phyloP scores from a whole-genome alignment of 2,113 vertebrate species.

The Pterocles gutturalis region DNA sequence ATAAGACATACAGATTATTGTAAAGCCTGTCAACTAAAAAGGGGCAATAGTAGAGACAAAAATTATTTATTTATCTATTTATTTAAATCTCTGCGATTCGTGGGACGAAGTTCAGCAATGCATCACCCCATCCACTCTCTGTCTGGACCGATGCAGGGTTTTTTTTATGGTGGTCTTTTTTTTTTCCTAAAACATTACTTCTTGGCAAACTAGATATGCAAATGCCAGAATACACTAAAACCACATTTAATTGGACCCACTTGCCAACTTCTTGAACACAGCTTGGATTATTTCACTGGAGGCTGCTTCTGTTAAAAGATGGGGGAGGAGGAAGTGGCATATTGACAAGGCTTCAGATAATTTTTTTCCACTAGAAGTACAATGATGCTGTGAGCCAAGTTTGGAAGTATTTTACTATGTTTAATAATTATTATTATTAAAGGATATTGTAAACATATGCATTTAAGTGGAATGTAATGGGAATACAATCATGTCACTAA shows the following conservation, averaged over 20 bases:
- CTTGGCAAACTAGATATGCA: conserved; percentile 86
- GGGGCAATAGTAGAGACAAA: not conserved
- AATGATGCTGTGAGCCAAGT: conserved; percentile 82
- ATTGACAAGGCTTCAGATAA: conserved; percentile 82
- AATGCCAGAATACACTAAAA: conserved; percentile 88
- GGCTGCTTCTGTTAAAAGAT: conserved; percentile 86
- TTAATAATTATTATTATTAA: conserved; percentile 87
- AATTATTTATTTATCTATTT: not conserved
- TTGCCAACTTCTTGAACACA: conserved; percentile 89
- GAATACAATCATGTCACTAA: conserved; percentile 71
- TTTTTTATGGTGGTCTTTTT: conserved; percentile 36
- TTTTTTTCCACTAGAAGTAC: conserved; percentile 79
- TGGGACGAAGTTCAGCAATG: conserved; percentile 69
- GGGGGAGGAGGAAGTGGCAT: conserved; percentile 85
- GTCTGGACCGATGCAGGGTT: conserved; percentile 64
- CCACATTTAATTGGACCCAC: conserved; percentile 88
- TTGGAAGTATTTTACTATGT: conserved; percentile 87
- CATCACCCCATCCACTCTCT: conserved; percentile 70
- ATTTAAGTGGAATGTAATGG: conserved; percentile 76
- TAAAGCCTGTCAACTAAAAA: conserved; percentile 31
- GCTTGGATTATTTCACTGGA: conserved; percentile 87
- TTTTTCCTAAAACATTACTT: conserved; percentile 80
- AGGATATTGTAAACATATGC: conserved; percentile 85
- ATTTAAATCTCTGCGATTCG: conserved; percentile 55
- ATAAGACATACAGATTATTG: not conserved